Base-by-base conservation (phyloP, 2,797 vertebrate genomes). In the Zenarchopterus dispar region DNA sequence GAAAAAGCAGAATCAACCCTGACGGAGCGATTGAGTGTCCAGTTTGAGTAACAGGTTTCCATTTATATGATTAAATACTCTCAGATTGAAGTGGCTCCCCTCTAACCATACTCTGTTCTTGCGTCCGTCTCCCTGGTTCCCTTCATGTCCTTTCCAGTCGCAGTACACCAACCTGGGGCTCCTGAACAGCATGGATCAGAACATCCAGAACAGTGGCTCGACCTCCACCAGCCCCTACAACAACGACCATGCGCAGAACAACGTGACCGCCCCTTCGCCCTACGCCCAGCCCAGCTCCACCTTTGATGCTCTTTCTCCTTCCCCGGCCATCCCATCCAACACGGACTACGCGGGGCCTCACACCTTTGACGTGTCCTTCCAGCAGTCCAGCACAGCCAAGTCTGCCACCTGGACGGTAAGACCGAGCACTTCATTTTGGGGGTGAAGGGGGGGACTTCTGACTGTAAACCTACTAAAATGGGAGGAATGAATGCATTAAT, bases 351-450 rank as follows among this genome's bases (percentile, higher is more conserved):
- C 97, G 0, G 98, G 98, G 28, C 94, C 97, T 11, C 97, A 99
- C 91, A 97, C 96, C 88, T 99, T 99, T 0, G 97, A 99, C 0
- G 98, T 99, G 84, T 99, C 98, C 64, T 99, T 99, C 92, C 98
- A 99, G 70, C 98, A 99, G 88, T 99, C 97, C 33, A 99, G 97
- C 84, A 99, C 98, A 1, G 98, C 98, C 17, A 99, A 99, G 84
- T 99, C 98, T 0, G 98, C 98, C 63, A 99, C 98, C 0, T 99
- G 98, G 98, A 99, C 97, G 93, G 98, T 99, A 96, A 97, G 96
- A 76, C 4, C 8, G 6, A 62, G 5, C 4, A 22, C 11, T 54
- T 22, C 8, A 3, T 9, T 55, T 36, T 26, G 15, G 21, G 19
- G 21, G 19, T 16, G n/a, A n/a, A n/a, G n/a, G n/a, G n/a, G n/a